Conservation (phyloP, 2,797 vertebrate genomes). For the Gila robusta region DNA sequence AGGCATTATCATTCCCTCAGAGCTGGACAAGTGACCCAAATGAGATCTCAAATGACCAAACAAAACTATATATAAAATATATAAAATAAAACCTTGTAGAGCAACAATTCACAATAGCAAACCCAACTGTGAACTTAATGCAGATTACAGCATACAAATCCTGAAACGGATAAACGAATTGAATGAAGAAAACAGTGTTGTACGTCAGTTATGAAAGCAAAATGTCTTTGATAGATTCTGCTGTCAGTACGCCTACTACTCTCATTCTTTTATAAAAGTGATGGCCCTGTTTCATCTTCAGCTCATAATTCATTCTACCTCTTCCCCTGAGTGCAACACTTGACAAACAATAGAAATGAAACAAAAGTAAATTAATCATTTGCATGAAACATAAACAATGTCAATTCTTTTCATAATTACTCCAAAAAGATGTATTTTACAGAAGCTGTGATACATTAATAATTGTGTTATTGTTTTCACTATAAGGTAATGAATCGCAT, state of each 20-base stretch:
- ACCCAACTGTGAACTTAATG: background rate
- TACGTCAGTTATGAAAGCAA: background rate
- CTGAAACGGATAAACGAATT: background rate
- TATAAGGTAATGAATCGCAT: conserved; percentile 2
- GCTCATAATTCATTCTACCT: conserved; percentile 4
- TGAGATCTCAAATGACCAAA: background rate
- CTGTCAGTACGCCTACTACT: background rate
- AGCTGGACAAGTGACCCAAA: background rate
- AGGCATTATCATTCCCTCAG: background rate
- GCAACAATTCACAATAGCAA: background rate
- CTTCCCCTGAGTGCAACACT: background rate
- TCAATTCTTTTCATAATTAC: conserved; percentile 3
- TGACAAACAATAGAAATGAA: conserved; percentile 31
- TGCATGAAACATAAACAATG: background rate
- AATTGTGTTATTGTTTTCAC: background rate
- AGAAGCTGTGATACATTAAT: background rate
- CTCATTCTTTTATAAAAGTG: background rate
- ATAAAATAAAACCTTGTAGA: background rate
- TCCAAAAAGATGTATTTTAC: background rate
- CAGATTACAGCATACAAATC: background rate
- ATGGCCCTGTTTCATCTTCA: conserved; percentile 8
- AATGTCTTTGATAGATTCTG: background rate
- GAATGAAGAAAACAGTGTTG: background rate
- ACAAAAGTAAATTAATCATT: background rate
- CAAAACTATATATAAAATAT: background rate